Evolutionary conservation across 2,113 vertebrate species (phyloP), one percentile per base, ranked within the genome.

Genomic region (Corythornis cristatus): DNA sequence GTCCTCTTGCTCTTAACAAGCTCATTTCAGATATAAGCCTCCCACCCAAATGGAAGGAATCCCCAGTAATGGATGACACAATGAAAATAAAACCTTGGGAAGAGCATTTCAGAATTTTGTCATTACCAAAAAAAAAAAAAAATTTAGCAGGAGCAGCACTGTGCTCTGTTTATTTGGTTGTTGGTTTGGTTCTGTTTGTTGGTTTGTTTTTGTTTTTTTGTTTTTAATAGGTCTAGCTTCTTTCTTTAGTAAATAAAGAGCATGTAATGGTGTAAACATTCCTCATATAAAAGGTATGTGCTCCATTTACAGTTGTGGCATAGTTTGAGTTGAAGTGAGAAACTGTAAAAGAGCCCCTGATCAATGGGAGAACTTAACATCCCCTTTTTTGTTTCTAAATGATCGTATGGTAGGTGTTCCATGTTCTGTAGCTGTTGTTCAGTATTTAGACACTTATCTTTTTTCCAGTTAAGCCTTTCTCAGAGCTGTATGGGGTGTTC

Each of bases 301-400:
- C 94, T 96, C 62, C 85, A 70, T 77, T 91, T 95, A 85, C 22
- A 21, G 28, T 56, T 82, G 86, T 73, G 62, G 92, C 88, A 91
- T 79, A 77, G 73, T 86, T 94, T 70, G 83, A 96, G 86, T 65
- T 78, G 75, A 91, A 53, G 72, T 67, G 62, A 91, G 35, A 78
- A 66, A 85, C 89, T 3, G 1, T 74, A 72, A 82, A 93, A 46
- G 82, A 90, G 94, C 89, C 92, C 67, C 64, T 76, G 81, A 80
- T 94, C 95, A 96, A 80, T 94, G 89, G 83, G 88, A 96, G 83
- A 96, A 89, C n/a, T 53, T 94, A 93, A 79, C 91, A 91, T 95
- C 83, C 86, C 76, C 88, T 96, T 95, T 82, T 87, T 93, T 87
- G 65, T 88, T 96, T 95, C 75, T 61, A 89, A 93, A 92, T 62